phyloP scores from a whole-genome alignment of 2,797 vertebrate species.

The Luscinia megarhynchos region DNA sequence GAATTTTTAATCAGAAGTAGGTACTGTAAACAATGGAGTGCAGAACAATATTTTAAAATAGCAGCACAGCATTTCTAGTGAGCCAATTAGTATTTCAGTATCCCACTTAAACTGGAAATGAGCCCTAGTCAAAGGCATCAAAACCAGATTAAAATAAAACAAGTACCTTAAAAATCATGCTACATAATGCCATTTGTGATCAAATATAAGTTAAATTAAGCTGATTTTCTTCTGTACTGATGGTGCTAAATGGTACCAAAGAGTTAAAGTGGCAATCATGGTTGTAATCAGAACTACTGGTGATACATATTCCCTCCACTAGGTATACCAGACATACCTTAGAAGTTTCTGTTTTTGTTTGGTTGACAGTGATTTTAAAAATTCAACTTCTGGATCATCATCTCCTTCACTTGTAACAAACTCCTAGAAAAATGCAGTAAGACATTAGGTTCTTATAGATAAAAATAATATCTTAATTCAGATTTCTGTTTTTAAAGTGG shows the following conservation, averaged over 20 bases:
- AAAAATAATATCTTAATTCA: not conserved
- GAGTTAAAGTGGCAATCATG: not conserved
- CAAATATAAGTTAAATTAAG: not conserved
- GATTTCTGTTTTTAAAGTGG: not conserved
- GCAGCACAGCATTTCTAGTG: not conserved
- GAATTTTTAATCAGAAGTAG: not conserved
- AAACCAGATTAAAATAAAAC: not conserved
- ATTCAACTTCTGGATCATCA: slow-evolving; percentile 97
- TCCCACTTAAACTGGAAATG: not conserved
- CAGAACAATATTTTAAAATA: not conserved
- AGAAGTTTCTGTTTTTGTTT: slow-evolving; percentile 98
- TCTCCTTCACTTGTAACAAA: slow-evolving; percentile 95
- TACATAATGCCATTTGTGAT: not conserved
- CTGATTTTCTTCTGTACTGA: not conserved
- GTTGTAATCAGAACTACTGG: not conserved
- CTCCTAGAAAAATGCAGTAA: slow-evolving; percentile 78
- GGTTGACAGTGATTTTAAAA: slow-evolving; percentile 95
- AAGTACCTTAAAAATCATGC: not conserved
- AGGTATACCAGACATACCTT: slow-evolving; percentile 79
- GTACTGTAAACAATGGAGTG: not conserved
- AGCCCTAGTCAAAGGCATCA: not conserved
- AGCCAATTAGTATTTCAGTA: not conserved
- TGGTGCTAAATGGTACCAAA: not conserved
- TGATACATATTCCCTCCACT: not conserved
- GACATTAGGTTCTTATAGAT: not conserved